Percentiles rank a stretch among this genome's conserved stretches.
Evolutionary conservation across 2,113 vertebrate genomes (phyloP).

Genomic region (Bufo bufo): DNA sequence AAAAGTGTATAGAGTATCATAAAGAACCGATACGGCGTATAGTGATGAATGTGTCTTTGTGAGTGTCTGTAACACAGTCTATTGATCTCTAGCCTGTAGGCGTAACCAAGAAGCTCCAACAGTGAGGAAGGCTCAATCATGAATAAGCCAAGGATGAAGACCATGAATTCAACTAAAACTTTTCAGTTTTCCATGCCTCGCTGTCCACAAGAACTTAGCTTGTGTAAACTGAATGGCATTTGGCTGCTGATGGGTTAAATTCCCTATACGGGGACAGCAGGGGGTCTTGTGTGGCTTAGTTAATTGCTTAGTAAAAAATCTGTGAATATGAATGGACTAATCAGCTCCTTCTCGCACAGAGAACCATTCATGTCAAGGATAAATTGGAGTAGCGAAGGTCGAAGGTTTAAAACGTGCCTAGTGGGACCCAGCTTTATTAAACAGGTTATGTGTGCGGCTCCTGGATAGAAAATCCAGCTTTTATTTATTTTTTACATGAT

Average conservation of each 20-base stretch:
- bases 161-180: neutral
- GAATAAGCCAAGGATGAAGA: neutral
- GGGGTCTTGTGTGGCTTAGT: neutral
- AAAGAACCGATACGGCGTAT: neutral
- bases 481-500: neutral
- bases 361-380: slow-evolving; percentile 34
- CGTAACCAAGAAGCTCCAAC: neutral
- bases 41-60: neutral
- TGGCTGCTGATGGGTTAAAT: slow-evolving; percentile 21
- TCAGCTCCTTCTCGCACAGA: slow-evolving; percentile 3
- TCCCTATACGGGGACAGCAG: neutral
- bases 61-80: neutral
- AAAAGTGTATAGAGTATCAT: neutral
- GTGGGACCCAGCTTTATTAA: slow-evolving; percentile 31
- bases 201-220: neutral
- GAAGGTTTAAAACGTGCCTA: slow-evolving; percentile 36
- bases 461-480: neutral
- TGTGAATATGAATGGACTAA: slow-evolving; percentile 27
- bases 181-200: neutral
- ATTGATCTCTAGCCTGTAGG: neutral
- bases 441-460: neutral
- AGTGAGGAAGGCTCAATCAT: neutral
- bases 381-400: slow-evolving; percentile 9
- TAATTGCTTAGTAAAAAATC: neutral
- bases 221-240: neutral